Evolutionary conservation across 2,888 invertebrate genomes (phyloP).

Genomic region (Himalopsyche tibetana): DNA sequence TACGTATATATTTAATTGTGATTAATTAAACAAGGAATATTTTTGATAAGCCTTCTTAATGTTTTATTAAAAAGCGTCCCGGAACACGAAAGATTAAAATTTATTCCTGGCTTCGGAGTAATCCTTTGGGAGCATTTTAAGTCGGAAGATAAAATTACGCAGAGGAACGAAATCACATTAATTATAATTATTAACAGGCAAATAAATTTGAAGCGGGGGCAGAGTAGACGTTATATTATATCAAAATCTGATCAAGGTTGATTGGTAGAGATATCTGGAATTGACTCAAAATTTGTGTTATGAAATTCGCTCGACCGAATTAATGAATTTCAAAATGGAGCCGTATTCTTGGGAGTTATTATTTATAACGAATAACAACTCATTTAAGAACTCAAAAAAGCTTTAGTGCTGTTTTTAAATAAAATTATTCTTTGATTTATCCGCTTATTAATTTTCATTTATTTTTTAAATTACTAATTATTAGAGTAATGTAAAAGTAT

Average conservation of each 20-base stretch:
- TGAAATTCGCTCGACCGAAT: conserved; percentile 31
- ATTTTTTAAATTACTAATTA: too few relatives aligned
- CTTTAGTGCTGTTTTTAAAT: too few relatives aligned
- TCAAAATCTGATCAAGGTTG: conserved; percentile 40
- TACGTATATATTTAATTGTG: conserved; percentile 13
- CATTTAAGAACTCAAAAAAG: too few relatives aligned
- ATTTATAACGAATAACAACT: background rate
- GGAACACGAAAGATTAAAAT: conserved; percentile 42
- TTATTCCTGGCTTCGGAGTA: conserved; percentile 31
- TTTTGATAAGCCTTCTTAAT: conserved; percentile 37
- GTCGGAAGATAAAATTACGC: conserved; percentile 35
- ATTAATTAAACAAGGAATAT: conserved; percentile 32
- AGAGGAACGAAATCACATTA: conserved; percentile 40
- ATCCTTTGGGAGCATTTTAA: conserved; percentile 39
- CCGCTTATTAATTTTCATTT: too few relatives aligned
- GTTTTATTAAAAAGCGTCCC: conserved; percentile 33
- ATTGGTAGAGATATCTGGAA: conserved; percentile 34
- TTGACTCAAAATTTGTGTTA: conserved; percentile 25
- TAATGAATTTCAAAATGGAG: conserved; percentile 23
- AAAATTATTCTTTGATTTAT: too few relatives aligned
- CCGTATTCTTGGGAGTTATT: background rate
- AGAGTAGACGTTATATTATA: conserved; percentile 22
- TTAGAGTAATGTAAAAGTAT: too few relatives aligned
- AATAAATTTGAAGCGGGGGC: conserved; percentile 11
- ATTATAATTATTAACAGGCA: conserved; percentile 42